Percentiles rank a stretch among this genome's conserved stretches.
phyloP scores from a whole-genome alignment of 2,113 vertebrate genomes.

The Grus americana region DNA sequence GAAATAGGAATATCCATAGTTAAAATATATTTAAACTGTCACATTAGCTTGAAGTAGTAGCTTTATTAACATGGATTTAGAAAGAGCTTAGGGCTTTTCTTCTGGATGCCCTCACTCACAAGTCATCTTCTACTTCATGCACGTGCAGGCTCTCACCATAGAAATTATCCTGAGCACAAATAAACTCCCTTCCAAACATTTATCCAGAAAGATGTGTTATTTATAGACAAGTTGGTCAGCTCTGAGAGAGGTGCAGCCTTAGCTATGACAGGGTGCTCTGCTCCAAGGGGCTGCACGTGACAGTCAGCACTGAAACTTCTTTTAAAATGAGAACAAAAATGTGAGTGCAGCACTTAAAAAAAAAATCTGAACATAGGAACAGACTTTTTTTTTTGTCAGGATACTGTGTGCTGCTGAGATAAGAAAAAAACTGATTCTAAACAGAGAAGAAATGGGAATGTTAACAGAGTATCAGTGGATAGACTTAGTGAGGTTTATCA shows the following conservation, averaged over 20 bases:
- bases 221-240: not conserved
- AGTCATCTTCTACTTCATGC: not conserved
- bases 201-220: not conserved
- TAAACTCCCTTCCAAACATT: not conserved
- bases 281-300: not conserved
- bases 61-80: not conserved
- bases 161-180: not conserved
- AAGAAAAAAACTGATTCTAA: not conserved
- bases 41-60: not conserved
- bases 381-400: not conserved
- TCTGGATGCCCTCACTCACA: not conserved
- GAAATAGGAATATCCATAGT: not conserved
- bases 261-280: not conserved
- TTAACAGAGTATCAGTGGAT: conserved; percentile 35
- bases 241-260: not conserved
- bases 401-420: not conserved
- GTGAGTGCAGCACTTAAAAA: not conserved
- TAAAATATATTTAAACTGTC: not conserved
- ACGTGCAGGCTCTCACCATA: not conserved
- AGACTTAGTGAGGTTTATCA: conserved; percentile 57
- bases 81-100: not conserved
- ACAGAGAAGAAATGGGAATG: conserved; percentile 25
- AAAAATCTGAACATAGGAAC: not conserved
- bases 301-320: not conserved
- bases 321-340: not conserved